These are phyloP conservation scores for Caenorhabditis japonica DNA, from an alignment of 2,888 invertebrate genomes.

Conservation along the genomic window DNA sequence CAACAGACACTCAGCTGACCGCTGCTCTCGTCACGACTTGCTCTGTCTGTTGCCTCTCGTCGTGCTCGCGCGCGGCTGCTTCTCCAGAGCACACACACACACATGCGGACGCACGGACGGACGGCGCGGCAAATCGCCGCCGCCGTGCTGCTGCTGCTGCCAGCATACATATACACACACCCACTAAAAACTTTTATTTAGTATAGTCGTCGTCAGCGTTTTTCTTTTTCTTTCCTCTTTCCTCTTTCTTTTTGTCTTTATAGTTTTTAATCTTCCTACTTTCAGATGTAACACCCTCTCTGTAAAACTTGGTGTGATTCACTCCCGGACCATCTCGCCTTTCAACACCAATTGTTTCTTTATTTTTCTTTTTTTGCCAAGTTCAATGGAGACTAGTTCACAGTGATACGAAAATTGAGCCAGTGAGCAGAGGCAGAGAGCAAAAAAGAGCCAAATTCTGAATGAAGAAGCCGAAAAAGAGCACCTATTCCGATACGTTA, in stretches of 20 bases:
- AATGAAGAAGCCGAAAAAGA: conserved; percentile 3
- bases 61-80: conserved; percentile 6
- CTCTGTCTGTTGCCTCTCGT: conserved; percentile 7
- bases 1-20: conserved; percentile 26
- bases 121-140: conserved; percentile 9
- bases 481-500: neutral
- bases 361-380: no score
- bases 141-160: no score
- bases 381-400: no score
- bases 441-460: no score
- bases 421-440: no score
- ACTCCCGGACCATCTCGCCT: conserved; percentile 16
- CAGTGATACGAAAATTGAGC: no score
- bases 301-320: conserved; percentile 30
- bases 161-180: no score
- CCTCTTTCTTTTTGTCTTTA: neutral
- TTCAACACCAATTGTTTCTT: no score
- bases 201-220: conserved; percentile 22
- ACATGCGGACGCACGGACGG: conserved; percentile 15
- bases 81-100: conserved; percentile 9
- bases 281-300: conserved; percentile 30
- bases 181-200: conserved; percentile 41
- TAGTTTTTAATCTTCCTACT: neutral
- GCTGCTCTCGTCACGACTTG: no score
- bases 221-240: neutral